Percentiles rank a stretch among this genome's conserved stretches.
These are phyloP conservation scores for Thripadectes ignobilis DNA, from an alignment of 2,797 vertebrate genomes.

Conservation along the genomic window DNA sequence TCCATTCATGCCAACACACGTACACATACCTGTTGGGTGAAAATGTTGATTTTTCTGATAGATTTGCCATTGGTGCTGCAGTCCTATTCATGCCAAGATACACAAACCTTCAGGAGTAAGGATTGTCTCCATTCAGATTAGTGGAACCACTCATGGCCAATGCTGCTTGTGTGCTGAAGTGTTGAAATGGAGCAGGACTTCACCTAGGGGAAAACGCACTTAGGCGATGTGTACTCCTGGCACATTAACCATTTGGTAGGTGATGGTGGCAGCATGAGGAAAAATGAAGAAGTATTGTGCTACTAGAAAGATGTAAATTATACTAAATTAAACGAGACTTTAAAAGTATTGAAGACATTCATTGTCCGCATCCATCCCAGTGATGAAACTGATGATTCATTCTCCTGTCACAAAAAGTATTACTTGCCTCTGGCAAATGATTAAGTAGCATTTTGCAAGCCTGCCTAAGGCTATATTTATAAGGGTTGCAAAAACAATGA, in stretches of 20 bases:
- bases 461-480: conserved; percentile 20
- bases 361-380: background rate
- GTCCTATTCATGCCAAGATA: background rate
- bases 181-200: background rate
- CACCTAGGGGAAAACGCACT: background rate
- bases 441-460: conserved; percentile 55
- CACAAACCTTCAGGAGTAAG: background rate
- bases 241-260: background rate
- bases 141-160: accelerated
- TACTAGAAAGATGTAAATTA: background rate
- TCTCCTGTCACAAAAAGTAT: conserved; percentile 39
- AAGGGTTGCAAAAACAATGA: conserved; percentile 1
- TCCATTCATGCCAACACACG: background rate
- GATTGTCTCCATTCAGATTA: background rate
- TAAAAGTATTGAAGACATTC: background rate
- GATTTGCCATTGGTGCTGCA: background rate
- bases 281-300: background rate
- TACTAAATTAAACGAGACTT: background rate
- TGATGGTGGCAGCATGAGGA: background rate
- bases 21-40: background rate
- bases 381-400: conserved; percentile 59
- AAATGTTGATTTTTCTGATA: conserved; percentile 7
- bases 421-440: conserved; percentile 43
- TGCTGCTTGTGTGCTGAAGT: background rate
- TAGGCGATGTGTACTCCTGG: background rate